Evolutionary conservation across 2,113 vertebrate species (phyloP).

Genomic region (Ciconia maguari): DNA sequence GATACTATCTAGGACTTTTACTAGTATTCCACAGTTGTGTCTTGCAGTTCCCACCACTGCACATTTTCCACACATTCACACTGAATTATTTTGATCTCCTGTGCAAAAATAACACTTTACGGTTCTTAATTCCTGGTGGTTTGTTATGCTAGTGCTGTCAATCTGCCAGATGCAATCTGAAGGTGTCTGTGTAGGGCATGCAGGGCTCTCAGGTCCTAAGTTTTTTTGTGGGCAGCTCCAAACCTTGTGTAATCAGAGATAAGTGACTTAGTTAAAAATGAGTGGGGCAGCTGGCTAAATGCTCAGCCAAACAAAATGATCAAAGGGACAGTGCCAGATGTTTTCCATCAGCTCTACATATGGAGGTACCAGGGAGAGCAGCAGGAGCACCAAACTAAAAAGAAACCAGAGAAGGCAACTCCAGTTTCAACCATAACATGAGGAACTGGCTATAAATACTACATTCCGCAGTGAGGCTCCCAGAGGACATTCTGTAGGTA

Average conservation of each 20-base stretch:
- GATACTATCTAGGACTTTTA: neutral
- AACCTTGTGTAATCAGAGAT: conserved; percentile 41
- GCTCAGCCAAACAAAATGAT: conserved; percentile 64
- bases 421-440: conserved; percentile 69
- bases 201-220: neutral
- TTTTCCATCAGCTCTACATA: conserved; percentile 66
- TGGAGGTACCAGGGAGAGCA: conserved; percentile 62
- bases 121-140: neutral
- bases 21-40: neutral
- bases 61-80: neutral
- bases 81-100: neutral
- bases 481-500: conserved; percentile 35
- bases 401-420: conserved; percentile 73
- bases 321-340: conserved; percentile 74
- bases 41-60: neutral
- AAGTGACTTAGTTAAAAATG: conserved; percentile 67
- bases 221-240: conserved; percentile 26
- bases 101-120: neutral
- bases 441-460: conserved; percentile 70
- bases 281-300: conserved; percentile 71
- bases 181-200: neutral
- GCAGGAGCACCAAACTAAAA: conserved; percentile 63
- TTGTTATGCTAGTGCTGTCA: neutral
- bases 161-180: neutral
- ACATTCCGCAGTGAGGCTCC: conserved; percentile 38